These are phyloP conservation scores for Kryphioiulus occultus DNA, from an alignment of 2,888 invertebrate species.

Conservation along the genomic window DNA sequence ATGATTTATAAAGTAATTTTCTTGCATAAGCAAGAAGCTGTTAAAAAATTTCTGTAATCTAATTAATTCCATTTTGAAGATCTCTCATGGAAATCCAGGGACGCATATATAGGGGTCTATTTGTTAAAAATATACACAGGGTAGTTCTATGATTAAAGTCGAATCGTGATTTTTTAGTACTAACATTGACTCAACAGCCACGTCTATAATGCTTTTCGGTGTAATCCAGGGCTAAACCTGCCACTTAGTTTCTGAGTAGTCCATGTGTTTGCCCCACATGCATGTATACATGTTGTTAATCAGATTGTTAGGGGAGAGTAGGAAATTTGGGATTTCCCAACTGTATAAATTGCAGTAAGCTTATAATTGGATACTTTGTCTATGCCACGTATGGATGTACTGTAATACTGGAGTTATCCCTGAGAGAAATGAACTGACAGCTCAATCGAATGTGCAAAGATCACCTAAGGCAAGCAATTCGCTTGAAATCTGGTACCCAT, in stretches of 20 bases:
- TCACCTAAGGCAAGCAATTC: background rate
- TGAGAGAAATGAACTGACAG: background rate
- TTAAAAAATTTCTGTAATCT: too few species aligned
- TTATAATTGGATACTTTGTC: constrained; percentile 15
- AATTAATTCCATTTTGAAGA: too few species aligned
- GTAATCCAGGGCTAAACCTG: background rate
- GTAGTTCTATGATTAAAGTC: too few species aligned
- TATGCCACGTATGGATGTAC: background rate
- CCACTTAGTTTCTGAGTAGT: background rate
- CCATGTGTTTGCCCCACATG: background rate
- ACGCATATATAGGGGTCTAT: too few species aligned
- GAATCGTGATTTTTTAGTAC: too few species aligned
- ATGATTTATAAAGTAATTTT: too few species aligned
- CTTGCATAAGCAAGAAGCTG: too few species aligned
- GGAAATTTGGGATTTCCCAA: background rate
- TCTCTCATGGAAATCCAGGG: too few species aligned
- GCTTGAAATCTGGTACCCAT: background rate
- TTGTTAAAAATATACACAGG: too few species aligned
- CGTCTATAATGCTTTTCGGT: too few species aligned
- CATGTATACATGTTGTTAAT: background rate
- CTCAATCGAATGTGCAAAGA: background rate
- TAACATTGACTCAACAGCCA: too few species aligned
- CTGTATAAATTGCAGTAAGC: background rate
- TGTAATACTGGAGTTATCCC: background rate
- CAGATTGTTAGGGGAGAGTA: background rate